A percentile compares a stretch with the other conserved stretches of the same genome.
Conservation (phyloP, 2,888 invertebrate genomes). For the Micoletzkya japonica region DNA sequence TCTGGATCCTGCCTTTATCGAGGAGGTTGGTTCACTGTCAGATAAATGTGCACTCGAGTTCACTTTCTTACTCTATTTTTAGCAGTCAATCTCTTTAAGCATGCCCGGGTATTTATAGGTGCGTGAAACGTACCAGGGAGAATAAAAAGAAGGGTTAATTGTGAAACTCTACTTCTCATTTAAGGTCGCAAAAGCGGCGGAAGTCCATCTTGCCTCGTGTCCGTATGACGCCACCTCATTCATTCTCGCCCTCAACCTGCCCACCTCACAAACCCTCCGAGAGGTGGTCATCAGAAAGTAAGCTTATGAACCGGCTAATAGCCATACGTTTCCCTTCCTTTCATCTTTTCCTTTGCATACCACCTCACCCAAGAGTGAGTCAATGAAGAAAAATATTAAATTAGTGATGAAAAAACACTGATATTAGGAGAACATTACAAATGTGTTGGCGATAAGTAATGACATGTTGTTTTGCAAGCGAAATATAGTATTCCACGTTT, state of each 20-base stretch:
- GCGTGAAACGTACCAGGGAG: neutral
- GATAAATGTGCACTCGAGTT: neutral
- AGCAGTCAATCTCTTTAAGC: neutral
- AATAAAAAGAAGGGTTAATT: neutral
- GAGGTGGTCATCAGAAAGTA: slow-evolving; percentile 35
- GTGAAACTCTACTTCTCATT: neutral
- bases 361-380: no score
- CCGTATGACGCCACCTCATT: slow-evolving; percentile 57
- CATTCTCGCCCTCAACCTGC: slow-evolving; percentile 56
- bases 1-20: slow-evolving; percentile 42
- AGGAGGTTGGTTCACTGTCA: slow-evolving; percentile 32
- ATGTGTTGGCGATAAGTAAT: no score
- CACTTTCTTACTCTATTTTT: neutral
- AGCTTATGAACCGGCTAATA: no score
- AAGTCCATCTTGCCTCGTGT: slow-evolving; percentile 38
- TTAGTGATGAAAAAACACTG: no score
- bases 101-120: neutral
- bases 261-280: slow-evolving; percentile 52
- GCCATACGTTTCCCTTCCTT: no score
- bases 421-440: no score
- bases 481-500: neutral
- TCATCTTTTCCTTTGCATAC: no score
- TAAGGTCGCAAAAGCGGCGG: slow-evolving; percentile 41
- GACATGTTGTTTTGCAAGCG: neutral
- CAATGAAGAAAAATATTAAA: no score